Base-by-base conservation (phyloP, 2,797 vertebrate species). In the Luscinia megarhynchos region DNA sequence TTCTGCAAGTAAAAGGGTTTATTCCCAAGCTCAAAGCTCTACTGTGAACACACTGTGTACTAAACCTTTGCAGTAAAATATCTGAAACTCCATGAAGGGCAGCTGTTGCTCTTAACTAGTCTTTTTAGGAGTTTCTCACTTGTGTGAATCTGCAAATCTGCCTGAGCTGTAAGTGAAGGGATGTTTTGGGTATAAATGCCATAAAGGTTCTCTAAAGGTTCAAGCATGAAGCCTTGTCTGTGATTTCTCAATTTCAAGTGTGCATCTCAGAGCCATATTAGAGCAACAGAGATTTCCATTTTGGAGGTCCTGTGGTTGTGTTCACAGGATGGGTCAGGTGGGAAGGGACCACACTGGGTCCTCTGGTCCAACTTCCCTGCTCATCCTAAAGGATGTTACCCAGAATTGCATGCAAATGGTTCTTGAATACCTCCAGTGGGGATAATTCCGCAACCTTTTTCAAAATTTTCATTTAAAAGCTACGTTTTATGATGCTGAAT, bases 401-500 rank as follows among this genome's bases (percentile, higher is more conserved):
- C 41, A 55, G 55, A 15, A 62, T 21, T 55, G 18, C 13, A 21
- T 43, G 11, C 19, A 55, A 48, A n/a, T 4, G 0, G 7, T 27
- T 24, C 32, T 55, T 68, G 26, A 55, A 48, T 27, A 67, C 22
- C 12, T 32, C 55, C 36, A 38, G 8, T 29, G 41, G 36, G 32
- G 0, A 7, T 0, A 3, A 50, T 36, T 62, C 32, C 7, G 9
- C 18, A 43, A n/a, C 0, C 15, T 68, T 48, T 38, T 41, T 16
- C 6, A 8, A 40, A 68, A 29, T 61, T 72, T 90, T 78, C 4
- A 15, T 78, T 64, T 24, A 50, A 74, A 90, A 81, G 9, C 23
- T 57, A 23, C 9, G 26, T 51, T 83, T 87, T 68, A 27, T 64
- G 20, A 27, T 21, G 10, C 36, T 62, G 63, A 80, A 74, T 90